phyloP scores from a whole-genome alignment of 35 echinoderm and acorn worm genomes.

The Apostichopus parvimensis region DNA sequence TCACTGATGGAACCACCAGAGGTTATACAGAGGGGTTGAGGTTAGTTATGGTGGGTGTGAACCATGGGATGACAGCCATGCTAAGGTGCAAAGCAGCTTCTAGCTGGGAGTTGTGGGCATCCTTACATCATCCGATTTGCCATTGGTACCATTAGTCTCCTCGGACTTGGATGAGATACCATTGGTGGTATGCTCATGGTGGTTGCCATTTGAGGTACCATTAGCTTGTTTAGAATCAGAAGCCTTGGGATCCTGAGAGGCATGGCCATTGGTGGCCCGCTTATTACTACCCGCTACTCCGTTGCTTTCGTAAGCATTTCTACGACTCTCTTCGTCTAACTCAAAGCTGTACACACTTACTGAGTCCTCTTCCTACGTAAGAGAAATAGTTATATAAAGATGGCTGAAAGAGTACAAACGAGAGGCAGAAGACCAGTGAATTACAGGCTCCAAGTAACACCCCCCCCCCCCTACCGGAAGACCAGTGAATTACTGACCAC shows the following conservation, averaged over 20 bases:
- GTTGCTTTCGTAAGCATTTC: slow-evolving; percentile 14
- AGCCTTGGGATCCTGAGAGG: not conserved
- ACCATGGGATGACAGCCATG: slow-evolving; percentile 39
- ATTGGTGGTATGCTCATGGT: not conserved
- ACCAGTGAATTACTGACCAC: too few species aligned
- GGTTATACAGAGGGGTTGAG: not conserved
- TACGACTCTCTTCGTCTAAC: slow-evolving; percentile 57
- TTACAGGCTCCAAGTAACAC: too few species aligned
- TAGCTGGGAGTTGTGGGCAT: slow-evolving; percentile 26
- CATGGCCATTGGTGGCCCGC: not conserved
- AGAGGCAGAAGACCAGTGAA: not conserved
- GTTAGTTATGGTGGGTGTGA: slow-evolving; percentile 15
- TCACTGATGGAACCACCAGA: not conserved
- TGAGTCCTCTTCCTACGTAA: slow-evolving; percentile 64
- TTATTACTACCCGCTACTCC: not conserved
- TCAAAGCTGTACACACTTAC: slow-evolving; percentile 96
- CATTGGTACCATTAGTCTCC: slow-evolving; percentile 6
- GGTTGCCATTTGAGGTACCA: slow-evolving; percentile 20
- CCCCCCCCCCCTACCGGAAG: too few species aligned
- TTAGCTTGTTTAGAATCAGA: not conserved
- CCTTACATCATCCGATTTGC: slow-evolving; percentile 57
- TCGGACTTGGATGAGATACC: not conserved
- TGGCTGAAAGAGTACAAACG: slow-evolving; percentile 17
- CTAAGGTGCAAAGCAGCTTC: not conserved
- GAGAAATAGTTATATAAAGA: slow-evolving; percentile 43